phyloP scores from a whole-genome alignment of 2,888 invertebrate species.

The Drosophila fungiperda region DNA sequence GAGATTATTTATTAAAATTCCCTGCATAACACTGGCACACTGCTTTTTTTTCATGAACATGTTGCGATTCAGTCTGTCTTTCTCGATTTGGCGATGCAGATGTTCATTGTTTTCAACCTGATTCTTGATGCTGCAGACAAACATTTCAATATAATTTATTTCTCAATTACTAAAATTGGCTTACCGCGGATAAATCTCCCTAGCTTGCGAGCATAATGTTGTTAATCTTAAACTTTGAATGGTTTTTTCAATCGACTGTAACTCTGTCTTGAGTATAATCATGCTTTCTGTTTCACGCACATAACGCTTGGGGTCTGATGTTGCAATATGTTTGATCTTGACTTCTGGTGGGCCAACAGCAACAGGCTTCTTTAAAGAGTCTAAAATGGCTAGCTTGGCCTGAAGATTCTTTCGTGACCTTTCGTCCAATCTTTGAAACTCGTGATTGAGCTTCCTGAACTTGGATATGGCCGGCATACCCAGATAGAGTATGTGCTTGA shows the following conservation, averaged over 20 bases:
- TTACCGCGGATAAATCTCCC: constrained; percentile 83
- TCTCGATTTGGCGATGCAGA: constrained; percentile 69
- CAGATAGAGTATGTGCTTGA: constrained; percentile 81
- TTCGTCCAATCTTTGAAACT: constrained; percentile 73
- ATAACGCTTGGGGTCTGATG: constrained; percentile 70
- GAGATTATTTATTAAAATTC: constrained; percentile 77
- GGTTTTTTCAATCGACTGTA: constrained; percentile 74
- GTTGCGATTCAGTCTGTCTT: constrained; percentile 59
- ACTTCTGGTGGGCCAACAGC: constrained; percentile 10
- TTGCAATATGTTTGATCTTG: not conserved
- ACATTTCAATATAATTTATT: not conserved
- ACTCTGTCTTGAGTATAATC: constrained; percentile 72
- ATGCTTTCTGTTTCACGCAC: constrained; percentile 83
- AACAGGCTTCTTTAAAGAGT: constrained; percentile 61
- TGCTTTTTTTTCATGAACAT: constrained; percentile 69
- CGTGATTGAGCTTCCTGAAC: constrained; percentile 70
- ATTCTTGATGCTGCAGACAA: constrained; percentile 71
- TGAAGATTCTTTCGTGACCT: constrained; percentile 70
- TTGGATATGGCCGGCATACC: constrained; percentile 82
- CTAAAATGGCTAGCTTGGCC: constrained; percentile 69
- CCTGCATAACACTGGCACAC: constrained; percentile 66
- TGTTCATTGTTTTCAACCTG: constrained; percentile 77
- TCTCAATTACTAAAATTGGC: not conserved
- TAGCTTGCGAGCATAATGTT: constrained; percentile 80
- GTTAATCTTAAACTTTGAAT: constrained; percentile 82